phyloP scores from a whole-genome alignment of 2,888 invertebrate species.

The Alviniconcha strummeri region DNA sequence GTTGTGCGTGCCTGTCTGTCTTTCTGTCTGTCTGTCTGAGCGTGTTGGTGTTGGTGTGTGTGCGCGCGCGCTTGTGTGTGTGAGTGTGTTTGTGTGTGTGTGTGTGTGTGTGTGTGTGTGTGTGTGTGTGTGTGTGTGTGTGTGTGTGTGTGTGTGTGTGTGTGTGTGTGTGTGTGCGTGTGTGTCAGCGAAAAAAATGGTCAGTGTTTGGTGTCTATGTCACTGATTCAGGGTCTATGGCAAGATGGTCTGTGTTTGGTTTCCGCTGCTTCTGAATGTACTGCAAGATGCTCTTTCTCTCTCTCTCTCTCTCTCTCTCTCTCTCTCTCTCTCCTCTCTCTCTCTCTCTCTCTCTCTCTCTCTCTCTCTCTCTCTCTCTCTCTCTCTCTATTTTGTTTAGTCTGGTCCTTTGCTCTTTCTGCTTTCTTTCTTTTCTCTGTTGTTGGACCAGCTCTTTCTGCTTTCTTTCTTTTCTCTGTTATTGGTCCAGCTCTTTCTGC shows the following conservation, averaged over 20 bases:
- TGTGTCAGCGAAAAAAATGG: neutral
- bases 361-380: neutral
- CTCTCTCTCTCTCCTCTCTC: constrained; percentile 9
- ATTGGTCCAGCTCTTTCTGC: neutral
- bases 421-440: neutral
- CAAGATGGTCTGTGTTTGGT: neutral
- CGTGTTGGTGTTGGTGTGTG: too few species aligned
- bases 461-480: neutral
- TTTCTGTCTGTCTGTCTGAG: too few species aligned
- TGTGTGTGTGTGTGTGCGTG: neutral
- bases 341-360: constrained; percentile 8
- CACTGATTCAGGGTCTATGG: neutral
- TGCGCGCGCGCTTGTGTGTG: too few species aligned
- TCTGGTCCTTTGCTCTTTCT: neutral
- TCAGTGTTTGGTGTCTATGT: neutral
- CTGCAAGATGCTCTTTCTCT: neutral
- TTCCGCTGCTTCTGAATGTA: neutral
- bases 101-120: too few species aligned
- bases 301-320: constrained; percentile 1
- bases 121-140: too few species aligned
- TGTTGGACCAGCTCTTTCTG: too few species aligned
- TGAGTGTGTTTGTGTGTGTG: too few species aligned
- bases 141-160: neutral
- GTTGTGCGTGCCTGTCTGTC: too few species aligned
- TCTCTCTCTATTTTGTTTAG: neutral